These are phyloP conservation scores for Zelleria hepariella DNA, from an alignment of 2,888 invertebrate species.

Conservation along the genomic window DNA sequence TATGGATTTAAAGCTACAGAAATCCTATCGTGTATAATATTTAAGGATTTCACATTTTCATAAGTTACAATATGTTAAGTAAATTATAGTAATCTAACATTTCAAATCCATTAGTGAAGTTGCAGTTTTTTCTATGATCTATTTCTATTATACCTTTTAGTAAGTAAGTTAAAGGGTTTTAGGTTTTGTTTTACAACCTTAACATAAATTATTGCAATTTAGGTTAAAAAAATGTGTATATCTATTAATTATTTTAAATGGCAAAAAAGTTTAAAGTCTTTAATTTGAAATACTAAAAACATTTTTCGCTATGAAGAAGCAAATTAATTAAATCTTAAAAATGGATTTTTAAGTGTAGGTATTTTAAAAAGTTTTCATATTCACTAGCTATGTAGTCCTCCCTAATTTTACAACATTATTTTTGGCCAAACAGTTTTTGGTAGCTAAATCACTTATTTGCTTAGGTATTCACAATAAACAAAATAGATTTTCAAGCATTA, in stretches of 20 bases:
- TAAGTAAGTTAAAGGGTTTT: too few relatives aligned
- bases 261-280: neutral
- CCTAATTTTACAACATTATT: too few relatives aligned
- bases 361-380: too few relatives aligned
- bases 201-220: neutral
- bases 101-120: constrained; percentile 67
- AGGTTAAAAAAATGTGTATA: too few relatives aligned
- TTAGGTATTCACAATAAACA: too few relatives aligned
- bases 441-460: too few relatives aligned
- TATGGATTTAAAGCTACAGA: constrained; percentile 34
- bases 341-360: too few relatives aligned
- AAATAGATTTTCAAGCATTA: too few relatives aligned
- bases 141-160: neutral
- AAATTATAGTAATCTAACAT: constrained; percentile 13
- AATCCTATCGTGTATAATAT: constrained; percentile 31
- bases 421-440: too few relatives aligned
- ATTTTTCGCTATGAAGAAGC: neutral
- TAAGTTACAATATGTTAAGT: constrained; percentile 28
- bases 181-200: neutral
- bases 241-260: neutral
- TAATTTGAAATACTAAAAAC: neutral
- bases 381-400: too few relatives aligned
- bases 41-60: constrained; percentile 29
- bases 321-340: too few relatives aligned
- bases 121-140: constrained; percentile 41